A percentile compares a stretch with the other conserved stretches of the same genome.
Evolutionary conservation across 2,113 vertebrate genomes (phyloP).

Genomic region (Solea senegalensis): DNA sequence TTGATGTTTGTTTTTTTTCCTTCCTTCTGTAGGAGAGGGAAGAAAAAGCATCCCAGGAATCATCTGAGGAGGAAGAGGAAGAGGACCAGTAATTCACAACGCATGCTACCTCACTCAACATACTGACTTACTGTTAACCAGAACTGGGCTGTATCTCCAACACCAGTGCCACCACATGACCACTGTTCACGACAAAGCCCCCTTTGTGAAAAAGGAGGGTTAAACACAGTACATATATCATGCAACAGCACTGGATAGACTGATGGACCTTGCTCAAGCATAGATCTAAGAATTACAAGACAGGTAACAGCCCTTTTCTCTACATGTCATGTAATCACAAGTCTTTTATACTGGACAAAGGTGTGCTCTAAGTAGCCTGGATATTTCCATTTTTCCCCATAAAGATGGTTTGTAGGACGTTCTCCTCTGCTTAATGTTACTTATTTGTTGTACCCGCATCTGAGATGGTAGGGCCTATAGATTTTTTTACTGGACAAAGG

Average conservation of each 20-base stretch:
- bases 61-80: constrained; percentile 90
- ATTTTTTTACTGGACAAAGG: constrained; percentile 84
- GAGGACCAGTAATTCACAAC: constrained; percentile 90
- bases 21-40: constrained; percentile 85
- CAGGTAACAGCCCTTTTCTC: constrained; percentile 71
- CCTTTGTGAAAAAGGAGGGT: constrained; percentile 56
- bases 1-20: background rate
- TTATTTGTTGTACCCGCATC: constrained; percentile 67
- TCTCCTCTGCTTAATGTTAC: constrained; percentile 63
- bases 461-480: constrained; percentile 74
- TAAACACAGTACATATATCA: constrained; percentile 72
- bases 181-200: constrained; percentile 66
- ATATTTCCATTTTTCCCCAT: constrained; percentile 31
- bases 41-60: constrained; percentile 92
- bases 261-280: constrained; percentile 74
- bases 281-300: constrained; percentile 73
- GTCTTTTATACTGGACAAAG: constrained; percentile 83
- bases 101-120: constrained; percentile 86
- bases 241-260: constrained; percentile 83
- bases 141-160: constrained; percentile 81
- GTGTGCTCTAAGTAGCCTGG: constrained; percentile 70
- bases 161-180: constrained; percentile 78
- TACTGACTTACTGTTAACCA: constrained; percentile 83
- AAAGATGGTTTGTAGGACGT: constrained; percentile 65
- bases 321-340: constrained; percentile 72